Evolutionary conservation across 2,113 vertebrate species (phyloP).

Genomic region (Potamarius usumacintae): DNA sequence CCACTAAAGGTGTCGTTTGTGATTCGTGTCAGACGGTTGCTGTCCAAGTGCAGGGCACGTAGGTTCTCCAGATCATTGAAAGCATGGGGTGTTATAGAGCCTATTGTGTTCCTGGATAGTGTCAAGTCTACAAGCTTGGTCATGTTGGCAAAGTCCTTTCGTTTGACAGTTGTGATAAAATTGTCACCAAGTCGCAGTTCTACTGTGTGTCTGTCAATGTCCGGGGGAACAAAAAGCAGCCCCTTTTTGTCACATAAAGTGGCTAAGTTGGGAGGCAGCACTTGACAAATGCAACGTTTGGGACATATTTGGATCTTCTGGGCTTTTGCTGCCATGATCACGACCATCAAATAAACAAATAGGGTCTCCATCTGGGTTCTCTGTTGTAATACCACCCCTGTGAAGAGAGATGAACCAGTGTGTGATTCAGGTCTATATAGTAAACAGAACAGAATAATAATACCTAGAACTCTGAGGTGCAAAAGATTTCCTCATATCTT

Average conservation of each 20-base stretch:
- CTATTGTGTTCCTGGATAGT: conserved; percentile 95
- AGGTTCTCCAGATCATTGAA: conserved; percentile 95
- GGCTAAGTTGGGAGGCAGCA: conserved; percentile 94
- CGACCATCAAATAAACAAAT: conserved; percentile 89
- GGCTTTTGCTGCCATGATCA: conserved; percentile 84
- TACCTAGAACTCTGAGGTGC: neutral
- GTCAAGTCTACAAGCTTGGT: conserved; percentile 97
- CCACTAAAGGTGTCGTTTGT: conserved; percentile 97
- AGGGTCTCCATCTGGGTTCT: conserved; percentile 89
- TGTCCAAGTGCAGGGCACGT: conserved; percentile 94
- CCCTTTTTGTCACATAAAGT: conserved; percentile 98
- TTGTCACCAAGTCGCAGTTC: conserved; percentile 96
- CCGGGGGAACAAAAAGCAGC: conserved; percentile 94
- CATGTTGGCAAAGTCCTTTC: conserved; percentile 98
- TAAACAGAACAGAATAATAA: conserved; percentile 5
- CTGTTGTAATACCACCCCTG: conserved; percentile 81
- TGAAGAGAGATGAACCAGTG: conserved; percentile 45
- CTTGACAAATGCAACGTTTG: conserved; percentile 95
- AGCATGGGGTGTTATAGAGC: conserved; percentile 88
- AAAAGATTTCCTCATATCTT: conserved; percentile 20
- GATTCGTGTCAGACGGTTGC: conserved; percentile 93
- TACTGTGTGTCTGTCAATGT: conserved; percentile 95
- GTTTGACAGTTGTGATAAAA: conserved; percentile 94
- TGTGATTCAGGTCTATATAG: conserved; percentile 23
- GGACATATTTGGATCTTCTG: conserved; percentile 97